Conservation (phyloP, 1,140 invertebrate genomes). For the Bradysia coprophila region DNA sequence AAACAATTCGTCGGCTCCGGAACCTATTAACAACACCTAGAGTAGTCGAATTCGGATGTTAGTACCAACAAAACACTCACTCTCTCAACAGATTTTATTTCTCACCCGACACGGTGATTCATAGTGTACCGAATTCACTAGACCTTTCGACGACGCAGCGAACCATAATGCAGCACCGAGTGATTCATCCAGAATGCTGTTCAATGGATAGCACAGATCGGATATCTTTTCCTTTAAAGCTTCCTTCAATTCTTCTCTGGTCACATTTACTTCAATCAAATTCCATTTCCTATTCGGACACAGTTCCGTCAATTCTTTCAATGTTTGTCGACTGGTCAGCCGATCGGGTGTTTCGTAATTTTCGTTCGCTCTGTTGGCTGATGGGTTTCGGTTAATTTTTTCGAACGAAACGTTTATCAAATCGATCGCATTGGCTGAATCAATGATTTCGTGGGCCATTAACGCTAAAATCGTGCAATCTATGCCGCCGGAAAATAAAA, state of each 20-base stretch:
- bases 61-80: constrained; percentile 2
- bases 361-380: constrained; percentile 5
- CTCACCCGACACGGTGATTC: constrained; percentile 45
- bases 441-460: constrained; percentile 54
- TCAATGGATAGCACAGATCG: constrained; percentile 63
- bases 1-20: constrained; percentile 93
- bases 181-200: constrained; percentile 89
- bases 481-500: constrained; percentile 90
- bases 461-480: constrained; percentile 81
- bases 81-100: constrained; percentile 8
- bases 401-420: constrained; percentile 96
- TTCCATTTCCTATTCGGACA: constrained; percentile 44
- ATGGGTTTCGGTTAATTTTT: constrained; percentile 17
- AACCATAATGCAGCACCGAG: constrained; percentile 91
- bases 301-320: constrained; percentile 46
- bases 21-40: constrained; percentile 71
- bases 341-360: constrained; percentile 62
- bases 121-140: constrained; percentile 24
- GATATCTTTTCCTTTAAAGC: constrained; percentile 35
- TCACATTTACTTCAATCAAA: constrained; percentile 52
- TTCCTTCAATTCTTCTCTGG: constrained; percentile 39
- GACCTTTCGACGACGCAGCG: constrained; percentile 56
- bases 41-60: not conserved
- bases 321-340: constrained; percentile 51
- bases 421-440: constrained; percentile 58